These are phyloP conservation scores for Apeira syringaria DNA, from an alignment of 2,888 invertebrate species.

Conservation along the genomic window DNA sequence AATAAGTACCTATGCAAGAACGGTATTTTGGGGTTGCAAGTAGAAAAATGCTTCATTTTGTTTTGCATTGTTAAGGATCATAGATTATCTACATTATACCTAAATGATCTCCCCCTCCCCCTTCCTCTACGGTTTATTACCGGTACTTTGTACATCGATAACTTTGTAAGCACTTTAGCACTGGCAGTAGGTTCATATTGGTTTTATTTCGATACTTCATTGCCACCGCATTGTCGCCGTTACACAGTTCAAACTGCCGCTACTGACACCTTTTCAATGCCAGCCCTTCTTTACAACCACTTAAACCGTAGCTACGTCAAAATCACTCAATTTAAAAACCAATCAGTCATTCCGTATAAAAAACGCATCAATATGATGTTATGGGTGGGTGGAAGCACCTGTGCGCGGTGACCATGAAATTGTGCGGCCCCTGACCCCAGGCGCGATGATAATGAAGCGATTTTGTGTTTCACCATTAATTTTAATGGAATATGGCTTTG, in stretches of 20 bases:
- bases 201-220: too few relatives aligned
- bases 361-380: slow-evolving; percentile 28
- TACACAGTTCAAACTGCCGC: background rate
- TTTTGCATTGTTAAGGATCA: too few relatives aligned
- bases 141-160: too few relatives aligned
- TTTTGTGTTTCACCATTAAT: slow-evolving; percentile 24
- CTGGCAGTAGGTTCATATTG: too few relatives aligned
- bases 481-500: slow-evolving; percentile 26
- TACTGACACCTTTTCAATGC: background rate
- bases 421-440: slow-evolving; percentile 15
- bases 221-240: too few relatives aligned
- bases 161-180: too few relatives aligned
- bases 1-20: too few relatives aligned
- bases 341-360: slow-evolving; percentile 26
- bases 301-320: slow-evolving; percentile 17
- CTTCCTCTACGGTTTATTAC: too few relatives aligned
- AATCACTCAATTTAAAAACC: slow-evolving; percentile 27
- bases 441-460: slow-evolving; percentile 28
- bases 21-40: too few relatives aligned
- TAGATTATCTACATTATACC: too few relatives aligned
- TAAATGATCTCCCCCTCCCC: too few relatives aligned
- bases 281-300: slow-evolving; percentile 8
- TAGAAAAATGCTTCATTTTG: too few relatives aligned
- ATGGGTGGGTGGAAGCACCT: slow-evolving; percentile 42
- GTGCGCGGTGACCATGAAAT: slow-evolving; percentile 47